phyloP scores from a whole-genome alignment of 1,140 invertebrate genomes.

The Drosophila truncata region DNA sequence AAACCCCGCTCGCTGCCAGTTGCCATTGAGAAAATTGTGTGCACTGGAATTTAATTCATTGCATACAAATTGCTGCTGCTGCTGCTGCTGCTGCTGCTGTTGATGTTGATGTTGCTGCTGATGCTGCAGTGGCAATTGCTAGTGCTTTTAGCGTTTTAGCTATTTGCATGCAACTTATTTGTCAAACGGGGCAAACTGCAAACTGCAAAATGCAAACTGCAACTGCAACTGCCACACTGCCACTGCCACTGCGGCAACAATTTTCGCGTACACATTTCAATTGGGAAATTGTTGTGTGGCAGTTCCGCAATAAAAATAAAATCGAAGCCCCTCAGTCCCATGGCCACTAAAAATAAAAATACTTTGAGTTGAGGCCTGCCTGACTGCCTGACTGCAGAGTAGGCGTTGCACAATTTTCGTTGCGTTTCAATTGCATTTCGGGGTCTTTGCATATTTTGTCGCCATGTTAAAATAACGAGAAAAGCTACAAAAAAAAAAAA shows the following conservation, averaged over 20 bases:
- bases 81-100: slow-evolving; percentile 33
- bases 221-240: slow-evolving; percentile 24
- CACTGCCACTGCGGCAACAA: slow-evolving; percentile 52
- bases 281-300: slow-evolving; percentile 77
- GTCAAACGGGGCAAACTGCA: slow-evolving; percentile 59
- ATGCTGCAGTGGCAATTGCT: slow-evolving; percentile 46
- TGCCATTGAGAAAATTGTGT: slow-evolving; percentile 70
- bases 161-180: slow-evolving; percentile 82
- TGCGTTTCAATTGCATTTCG: slow-evolving; percentile 80
- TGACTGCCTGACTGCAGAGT: slow-evolving; percentile 59
- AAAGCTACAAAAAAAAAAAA: background rate
- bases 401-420: slow-evolving; percentile 76
- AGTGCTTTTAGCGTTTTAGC: slow-evolving; percentile 23
- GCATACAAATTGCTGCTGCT: slow-evolving; percentile 68
- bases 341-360: slow-evolving; percentile 29
- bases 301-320: slow-evolving; percentile 61
- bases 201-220: slow-evolving; percentile 28
- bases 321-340: slow-evolving; percentile 19
- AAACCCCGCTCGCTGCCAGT: slow-evolving; percentile 41
- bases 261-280: slow-evolving; percentile 79
- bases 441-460: slow-evolving; percentile 73
- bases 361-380: too few relatives aligned
- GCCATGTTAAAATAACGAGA: slow-evolving; percentile 43
- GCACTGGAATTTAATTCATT: slow-evolving; percentile 77
- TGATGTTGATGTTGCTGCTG: too few relatives aligned